Conservation (phyloP, 2,888 invertebrate genomes). For the Chirona hameri region DNA sequence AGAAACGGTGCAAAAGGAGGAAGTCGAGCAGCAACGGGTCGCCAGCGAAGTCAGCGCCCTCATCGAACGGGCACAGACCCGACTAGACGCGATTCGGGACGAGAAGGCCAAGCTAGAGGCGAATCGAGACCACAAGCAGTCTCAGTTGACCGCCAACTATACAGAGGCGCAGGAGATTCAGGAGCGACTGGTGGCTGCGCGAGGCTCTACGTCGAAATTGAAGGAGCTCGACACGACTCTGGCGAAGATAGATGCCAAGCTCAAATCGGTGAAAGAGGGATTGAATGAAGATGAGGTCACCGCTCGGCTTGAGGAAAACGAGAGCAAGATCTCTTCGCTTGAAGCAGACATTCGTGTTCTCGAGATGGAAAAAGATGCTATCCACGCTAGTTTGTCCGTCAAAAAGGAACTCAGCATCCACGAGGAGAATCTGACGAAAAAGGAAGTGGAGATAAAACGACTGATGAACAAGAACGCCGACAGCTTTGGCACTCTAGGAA, state of each 20-base stretch:
- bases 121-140: slow-evolving; percentile 31
- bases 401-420: slow-evolving; percentile 42
- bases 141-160: slow-evolving; percentile 25
- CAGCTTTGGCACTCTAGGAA: background rate
- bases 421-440: slow-evolving; percentile 41
- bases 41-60: slow-evolving; percentile 10
- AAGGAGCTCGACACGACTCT: slow-evolving; percentile 51
- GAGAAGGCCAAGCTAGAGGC: slow-evolving; percentile 36
- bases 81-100: slow-evolving; percentile 41
- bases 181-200: slow-evolving; percentile 41
- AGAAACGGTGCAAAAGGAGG: background rate
- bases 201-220: slow-evolving; percentile 47
- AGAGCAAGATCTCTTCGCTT: slow-evolving; percentile 55
- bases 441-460: slow-evolving; percentile 34
- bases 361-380: slow-evolving; percentile 58
- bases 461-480: slow-evolving; percentile 12
- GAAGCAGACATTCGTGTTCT: slow-evolving; percentile 60
- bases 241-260: slow-evolving; percentile 52
- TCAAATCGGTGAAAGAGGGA: slow-evolving; percentile 48
- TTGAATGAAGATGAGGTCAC: slow-evolving; percentile 54
- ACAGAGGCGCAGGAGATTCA: slow-evolving; percentile 30
- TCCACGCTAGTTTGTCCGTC: slow-evolving; percentile 55
- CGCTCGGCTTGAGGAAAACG: slow-evolving; percentile 50
- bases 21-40: background rate
- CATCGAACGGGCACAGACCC: slow-evolving; percentile 25